These are phyloP conservation scores for Thrips palmi DNA, from an alignment of 1,140 invertebrate genomes.

Conservation along the genomic window DNA sequence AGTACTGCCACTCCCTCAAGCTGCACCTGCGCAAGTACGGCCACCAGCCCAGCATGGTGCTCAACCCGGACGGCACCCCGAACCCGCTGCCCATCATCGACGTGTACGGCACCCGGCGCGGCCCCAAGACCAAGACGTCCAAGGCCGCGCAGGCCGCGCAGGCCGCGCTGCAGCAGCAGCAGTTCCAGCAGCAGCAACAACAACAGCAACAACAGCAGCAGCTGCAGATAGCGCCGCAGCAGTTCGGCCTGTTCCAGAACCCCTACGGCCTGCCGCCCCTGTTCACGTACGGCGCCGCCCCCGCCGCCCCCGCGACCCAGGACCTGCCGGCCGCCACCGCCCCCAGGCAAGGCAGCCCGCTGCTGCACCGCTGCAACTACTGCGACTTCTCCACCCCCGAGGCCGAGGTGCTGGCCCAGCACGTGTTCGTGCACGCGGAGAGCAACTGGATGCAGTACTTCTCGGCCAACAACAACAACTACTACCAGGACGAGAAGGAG, in stretches of 20 bases:
- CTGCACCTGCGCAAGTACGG: constrained; percentile 83
- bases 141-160: constrained; percentile 9
- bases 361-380: constrained; percentile 12
- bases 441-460: not conserved
- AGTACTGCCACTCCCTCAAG: constrained; percentile 96
- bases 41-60: constrained; percentile 60
- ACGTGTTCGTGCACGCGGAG: not conserved
- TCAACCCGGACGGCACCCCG: constrained; percentile 72
- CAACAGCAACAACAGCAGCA: not conserved
- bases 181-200: constrained; percentile 8
- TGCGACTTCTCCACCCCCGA: not conserved
- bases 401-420: no score
- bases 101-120: constrained; percentile 71
- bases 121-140: constrained; percentile 49
- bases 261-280: constrained; percentile 14
- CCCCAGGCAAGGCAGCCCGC: constrained; percentile 16
- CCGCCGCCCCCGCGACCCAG: constrained; percentile 11
- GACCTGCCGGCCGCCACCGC: constrained; percentile 14
- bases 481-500: constrained; percentile 16
- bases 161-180: constrained; percentile 3
- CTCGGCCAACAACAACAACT: constrained; percentile 23
- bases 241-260: constrained; percentile 9
- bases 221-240: constrained; percentile 4
- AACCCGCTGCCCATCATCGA: constrained; percentile 77
- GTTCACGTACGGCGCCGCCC: constrained; percentile 13